A percentile compares a stretch with the other conserved stretches of the same genome.
Conservation (phyloP, 2,888 invertebrate species). For the Poecilobothrus nobilitatus region DNA sequence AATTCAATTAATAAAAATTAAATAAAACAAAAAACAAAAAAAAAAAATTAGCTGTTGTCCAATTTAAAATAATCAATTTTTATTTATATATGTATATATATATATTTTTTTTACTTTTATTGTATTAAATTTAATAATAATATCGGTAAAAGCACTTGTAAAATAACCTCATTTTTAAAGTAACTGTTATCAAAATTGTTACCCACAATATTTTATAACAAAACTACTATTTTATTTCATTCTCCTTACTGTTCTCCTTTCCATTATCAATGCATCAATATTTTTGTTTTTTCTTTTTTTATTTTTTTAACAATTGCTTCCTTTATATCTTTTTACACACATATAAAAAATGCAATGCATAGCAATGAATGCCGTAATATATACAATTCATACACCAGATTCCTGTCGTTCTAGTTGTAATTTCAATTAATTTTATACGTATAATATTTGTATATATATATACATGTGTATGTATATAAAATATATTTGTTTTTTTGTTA, state of each 20-base stretch:
- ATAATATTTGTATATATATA: too few species aligned
- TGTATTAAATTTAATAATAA: background rate
- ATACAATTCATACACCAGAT: background rate
- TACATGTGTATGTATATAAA: background rate
- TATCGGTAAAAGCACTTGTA: background rate
- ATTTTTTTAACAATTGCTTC: background rate
- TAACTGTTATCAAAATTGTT: constrained; percentile 4
- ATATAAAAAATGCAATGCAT: background rate
- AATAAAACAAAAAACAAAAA: too few species aligned
- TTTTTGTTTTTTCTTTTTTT: background rate
- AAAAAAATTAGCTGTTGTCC: background rate
- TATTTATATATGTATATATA: too few species aligned
- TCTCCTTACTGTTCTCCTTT: too few species aligned
- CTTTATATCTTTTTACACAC: background rate
- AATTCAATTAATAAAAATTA: too few species aligned
- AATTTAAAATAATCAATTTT: background rate
- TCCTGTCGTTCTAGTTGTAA: constrained; percentile 4
- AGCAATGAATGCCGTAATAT: background rate
- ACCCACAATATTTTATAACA: background rate
- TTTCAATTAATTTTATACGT: background rate
- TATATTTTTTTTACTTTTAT: background rate
- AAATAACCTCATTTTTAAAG: background rate
- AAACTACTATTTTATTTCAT: background rate
- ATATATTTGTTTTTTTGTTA: too few species aligned
- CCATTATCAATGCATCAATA: background rate